Conservation (phyloP, 1,140 invertebrate genomes). For the Philopotamus ludificatus region DNA sequence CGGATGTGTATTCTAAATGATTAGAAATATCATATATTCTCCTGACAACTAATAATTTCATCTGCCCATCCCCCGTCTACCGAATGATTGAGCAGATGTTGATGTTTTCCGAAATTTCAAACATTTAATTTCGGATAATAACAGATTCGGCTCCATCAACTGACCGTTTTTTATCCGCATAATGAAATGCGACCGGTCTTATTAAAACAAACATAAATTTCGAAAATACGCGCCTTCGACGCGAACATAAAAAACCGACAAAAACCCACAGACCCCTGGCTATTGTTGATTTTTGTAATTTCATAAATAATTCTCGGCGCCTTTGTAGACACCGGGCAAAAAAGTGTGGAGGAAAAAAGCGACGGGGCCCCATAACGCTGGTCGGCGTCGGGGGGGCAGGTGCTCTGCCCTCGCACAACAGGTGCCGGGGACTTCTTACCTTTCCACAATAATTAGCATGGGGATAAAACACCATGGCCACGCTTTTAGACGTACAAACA, state of each 20-base stretch:
- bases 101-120: too few relatives aligned
- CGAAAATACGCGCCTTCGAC: conserved; percentile 17
- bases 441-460: conserved; percentile 29
- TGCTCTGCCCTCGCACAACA: conserved; percentile 24
- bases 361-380: neutral
- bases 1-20: too few relatives aligned
- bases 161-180: too few relatives aligned
- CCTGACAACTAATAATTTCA: too few relatives aligned
- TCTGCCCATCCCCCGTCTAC: too few relatives aligned
- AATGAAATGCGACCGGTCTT: neutral
- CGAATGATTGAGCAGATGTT: too few relatives aligned
- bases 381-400: conserved; percentile 19
- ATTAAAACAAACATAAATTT: conserved; percentile 33
- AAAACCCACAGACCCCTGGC: conserved; percentile 18
- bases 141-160: too few relatives aligned
- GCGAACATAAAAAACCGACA: conserved; percentile 7
- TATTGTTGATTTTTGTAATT: conserved; percentile 40
- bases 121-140: too few relatives aligned
- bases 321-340: conserved; percentile 33
- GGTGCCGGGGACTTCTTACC: conserved; percentile 18
- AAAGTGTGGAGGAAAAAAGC: conserved; percentile 15
- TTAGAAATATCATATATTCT: too few relatives aligned
- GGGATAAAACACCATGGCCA: conserved; percentile 28
- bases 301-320: conserved; percentile 40
- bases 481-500: conserved; percentile 36